These are phyloP conservation scores for Eudasyphora cyanicolor DNA, from an alignment of 2,888 invertebrate species.

Conservation along the genomic window DNA sequence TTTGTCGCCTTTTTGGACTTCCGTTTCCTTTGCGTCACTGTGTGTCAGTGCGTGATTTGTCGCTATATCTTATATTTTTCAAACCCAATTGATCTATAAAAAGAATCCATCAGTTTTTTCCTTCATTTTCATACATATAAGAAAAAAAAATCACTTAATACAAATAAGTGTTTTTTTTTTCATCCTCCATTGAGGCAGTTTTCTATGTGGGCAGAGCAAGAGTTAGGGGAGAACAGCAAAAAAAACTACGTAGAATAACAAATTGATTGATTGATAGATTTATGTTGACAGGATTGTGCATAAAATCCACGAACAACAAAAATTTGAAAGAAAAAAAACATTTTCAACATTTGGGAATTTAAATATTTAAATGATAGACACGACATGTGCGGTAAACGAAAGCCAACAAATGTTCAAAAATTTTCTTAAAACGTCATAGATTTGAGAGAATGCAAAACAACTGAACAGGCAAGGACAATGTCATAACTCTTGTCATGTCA, in stretches of 20 bases:
- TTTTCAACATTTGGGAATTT: too few species aligned
- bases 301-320: background rate
- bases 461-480: too few species aligned
- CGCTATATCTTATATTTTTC: background rate
- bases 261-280: constrained; percentile 21
- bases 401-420: too few species aligned
- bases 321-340: too few species aligned
- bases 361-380: too few species aligned
- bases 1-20: constrained; percentile 24
- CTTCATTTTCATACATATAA: background rate
- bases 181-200: too few species aligned
- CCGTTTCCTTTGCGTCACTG: constrained; percentile 15
- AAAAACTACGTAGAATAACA: too few species aligned
- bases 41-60: constrained; percentile 36
- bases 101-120: constrained; percentile 44
- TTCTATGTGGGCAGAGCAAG: background rate
- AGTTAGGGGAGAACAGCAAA: background rate
- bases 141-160: background rate
- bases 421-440: too few species aligned
- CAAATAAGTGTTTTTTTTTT: background rate
- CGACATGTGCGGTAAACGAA: too few species aligned
- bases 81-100: constrained; percentile 47
- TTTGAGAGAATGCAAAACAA: too few species aligned
- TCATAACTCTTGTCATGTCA: too few species aligned
- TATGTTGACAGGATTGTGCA: constrained; percentile 22